Conservation (phyloP, 2,888 invertebrate genomes). For the Anorthoa munda region DNA sequence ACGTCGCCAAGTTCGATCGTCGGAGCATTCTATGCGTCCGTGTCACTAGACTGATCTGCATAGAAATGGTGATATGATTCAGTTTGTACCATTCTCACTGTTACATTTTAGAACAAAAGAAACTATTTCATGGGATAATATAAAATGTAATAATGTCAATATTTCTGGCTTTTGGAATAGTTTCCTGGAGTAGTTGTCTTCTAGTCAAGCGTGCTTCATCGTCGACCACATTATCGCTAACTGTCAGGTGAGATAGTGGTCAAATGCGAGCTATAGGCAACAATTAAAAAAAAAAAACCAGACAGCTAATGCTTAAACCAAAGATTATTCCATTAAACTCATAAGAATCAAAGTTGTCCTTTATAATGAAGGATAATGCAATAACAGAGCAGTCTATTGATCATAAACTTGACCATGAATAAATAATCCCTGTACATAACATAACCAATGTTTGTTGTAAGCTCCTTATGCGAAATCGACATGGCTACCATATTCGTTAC, state of each 20-base stretch:
- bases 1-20: slow-evolving; percentile 71
- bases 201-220: too few species aligned
- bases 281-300: too few species aligned
- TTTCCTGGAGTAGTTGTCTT: too few species aligned
- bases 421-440: slow-evolving; percentile 58
- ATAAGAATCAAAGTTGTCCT: slow-evolving; percentile 15
- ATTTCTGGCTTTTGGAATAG: neutral
- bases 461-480: slow-evolving; percentile 66
- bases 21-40: slow-evolving; percentile 68
- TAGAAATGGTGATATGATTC: slow-evolving; percentile 68
- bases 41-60: slow-evolving; percentile 68
- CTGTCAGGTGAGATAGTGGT: too few species aligned
- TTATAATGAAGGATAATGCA: slow-evolving; percentile 37
- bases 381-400: slow-evolving; percentile 50
- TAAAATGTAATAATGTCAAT: slow-evolving; percentile 8
- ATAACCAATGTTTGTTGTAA: slow-evolving; percentile 64
- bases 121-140: slow-evolving; percentile 9
- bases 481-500: slow-evolving; percentile 70
- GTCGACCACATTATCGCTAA: too few species aligned
- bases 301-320: neutral
- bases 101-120: slow-evolving; percentile 41
- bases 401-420: slow-evolving; percentile 67
- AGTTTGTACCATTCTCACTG: slow-evolving; percentile 42
- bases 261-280: too few species aligned
- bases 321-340: neutral